Evolutionary conservation across 2,888 invertebrate genomes (phyloP), one percentile per base, ranked within the genome.

Genomic region (Beris morrisii): DNA sequence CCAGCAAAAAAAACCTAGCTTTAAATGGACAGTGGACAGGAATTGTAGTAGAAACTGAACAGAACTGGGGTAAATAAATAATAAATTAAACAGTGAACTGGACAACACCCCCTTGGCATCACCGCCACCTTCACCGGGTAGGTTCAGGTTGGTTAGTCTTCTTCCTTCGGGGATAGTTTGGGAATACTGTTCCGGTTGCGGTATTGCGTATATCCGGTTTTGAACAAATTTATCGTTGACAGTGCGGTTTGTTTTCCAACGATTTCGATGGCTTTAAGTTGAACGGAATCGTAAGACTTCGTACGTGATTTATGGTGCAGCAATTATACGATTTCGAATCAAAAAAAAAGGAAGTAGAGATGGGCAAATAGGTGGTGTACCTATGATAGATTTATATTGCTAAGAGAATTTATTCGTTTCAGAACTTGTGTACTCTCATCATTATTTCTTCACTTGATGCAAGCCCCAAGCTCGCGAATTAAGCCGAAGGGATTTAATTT

Each of bases 221-320:
- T 7, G 22, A 48, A 15, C 48, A 48, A 48, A 48, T 48, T 48
- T 48, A 48, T 48, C 48, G 48, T 12, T 48, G 48, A 48, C 48
- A 48, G 12, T 48, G 48, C 15, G 12, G 13, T 13, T 12, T 15
- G 48, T 12, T 22, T 12, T 15, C 13, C 12, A 48, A 12, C 12
- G 5, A 7, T 38, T 38, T 38, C 9, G 7, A 38, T 7, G 38
- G 7, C 38, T 38, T 38, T 38, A 38, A 38, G 38, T 38, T 38
- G 9, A 38, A 38, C 38, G 38, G 38, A 38, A 38, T 38, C 38
- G 38, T 38, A 38, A 38, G 5, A 38, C 38, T 38, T 38, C 38
- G 9, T 5, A 7, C 38, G 38, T 38, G 38, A 38, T 38, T 38
- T 38, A 38, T 38, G 38, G 22, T 22, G 22, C 22, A 22, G 22